Percentiles rank a stretch among this genome's conserved stretches.
These are phyloP conservation scores for Congeria kusceri DNA, from an alignment of 2,888 invertebrate genomes.

Conservation along the genomic window DNA sequence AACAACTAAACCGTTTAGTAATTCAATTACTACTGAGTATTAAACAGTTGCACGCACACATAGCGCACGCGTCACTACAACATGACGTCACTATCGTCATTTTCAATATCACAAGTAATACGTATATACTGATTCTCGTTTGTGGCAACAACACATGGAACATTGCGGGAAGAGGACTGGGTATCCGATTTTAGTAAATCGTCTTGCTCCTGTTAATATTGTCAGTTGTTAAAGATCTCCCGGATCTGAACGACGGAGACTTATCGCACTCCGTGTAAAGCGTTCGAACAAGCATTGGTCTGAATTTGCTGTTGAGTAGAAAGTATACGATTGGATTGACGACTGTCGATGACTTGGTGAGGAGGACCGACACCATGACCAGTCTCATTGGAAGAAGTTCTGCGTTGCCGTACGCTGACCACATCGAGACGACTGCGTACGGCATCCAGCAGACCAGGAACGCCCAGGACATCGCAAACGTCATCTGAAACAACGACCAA, in stretches of 20 bases:
- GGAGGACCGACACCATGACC: slow-evolving; percentile 54
- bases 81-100: too few relatives aligned
- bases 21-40: too few relatives aligned
- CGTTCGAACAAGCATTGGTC: slow-evolving; percentile 41
- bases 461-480: slow-evolving; percentile 72
- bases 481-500: slow-evolving; percentile 66
- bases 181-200: too few relatives aligned
- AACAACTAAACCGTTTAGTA: too few relatives aligned
- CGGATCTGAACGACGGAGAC: not conserved
- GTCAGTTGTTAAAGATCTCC: too few relatives aligned
- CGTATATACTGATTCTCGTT: too few relatives aligned
- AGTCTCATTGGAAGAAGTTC: slow-evolving; percentile 44
- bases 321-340: slow-evolving; percentile 67
- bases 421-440: slow-evolving; percentile 71
- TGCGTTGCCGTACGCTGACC: slow-evolving; percentile 66
- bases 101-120: too few relatives aligned
- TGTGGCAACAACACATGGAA: too few relatives aligned
- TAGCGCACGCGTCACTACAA: too few relatives aligned
- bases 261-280: not conserved
- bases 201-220: too few relatives aligned
- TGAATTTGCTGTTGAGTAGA: slow-evolving; percentile 65
- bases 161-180: too few relatives aligned
- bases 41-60: too few relatives aligned
- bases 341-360: slow-evolving; percentile 63
- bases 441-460: slow-evolving; percentile 74